phyloP scores from a whole-genome alignment of 2,113 vertebrate genomes.

The Mus pahari region DNA sequence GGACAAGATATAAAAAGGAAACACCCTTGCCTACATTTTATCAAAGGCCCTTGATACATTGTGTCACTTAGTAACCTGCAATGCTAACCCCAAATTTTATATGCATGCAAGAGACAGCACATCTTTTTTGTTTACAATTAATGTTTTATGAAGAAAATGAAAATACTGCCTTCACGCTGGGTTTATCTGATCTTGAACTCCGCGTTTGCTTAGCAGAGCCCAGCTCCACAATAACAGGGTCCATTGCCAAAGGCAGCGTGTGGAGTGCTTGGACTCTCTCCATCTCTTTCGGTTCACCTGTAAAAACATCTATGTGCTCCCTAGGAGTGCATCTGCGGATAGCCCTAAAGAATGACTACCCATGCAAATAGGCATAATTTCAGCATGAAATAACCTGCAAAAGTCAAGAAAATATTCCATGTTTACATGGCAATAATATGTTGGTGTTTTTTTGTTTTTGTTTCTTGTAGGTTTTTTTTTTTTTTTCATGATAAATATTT shows the following conservation, averaged over 20 bases:
- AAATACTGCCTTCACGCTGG: conserved; percentile 85
- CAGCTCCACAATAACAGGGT: conserved; percentile 92
- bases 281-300: conserved; percentile 93
- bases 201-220: conserved; percentile 90
- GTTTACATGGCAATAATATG: conserved; percentile 81
- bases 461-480: background rate
- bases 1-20: conserved; percentile 85
- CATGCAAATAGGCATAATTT: conserved; percentile 92
- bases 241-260: conserved; percentile 91
- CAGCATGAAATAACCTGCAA: conserved; percentile 90
- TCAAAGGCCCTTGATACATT: conserved; percentile 84
- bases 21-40: conserved; percentile 85
- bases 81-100: conserved; percentile 79
- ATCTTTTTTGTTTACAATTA: conserved; percentile 85
- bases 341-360: conserved; percentile 92
- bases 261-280: conserved; percentile 90
- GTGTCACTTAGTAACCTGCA: conserved; percentile 85
- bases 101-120: conserved; percentile 68
- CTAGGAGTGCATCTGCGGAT: conserved; percentile 92
- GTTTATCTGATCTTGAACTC: conserved; percentile 91
- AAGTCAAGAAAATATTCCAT: conserved; percentile 85
- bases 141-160: conserved; percentile 83
- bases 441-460: background rate
- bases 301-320: conserved; percentile 93
- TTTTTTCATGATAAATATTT: conserved; percentile 61